phyloP scores from a whole-genome alignment of 2,113 vertebrate genomes.

The Oxyruncus cristatus region DNA sequence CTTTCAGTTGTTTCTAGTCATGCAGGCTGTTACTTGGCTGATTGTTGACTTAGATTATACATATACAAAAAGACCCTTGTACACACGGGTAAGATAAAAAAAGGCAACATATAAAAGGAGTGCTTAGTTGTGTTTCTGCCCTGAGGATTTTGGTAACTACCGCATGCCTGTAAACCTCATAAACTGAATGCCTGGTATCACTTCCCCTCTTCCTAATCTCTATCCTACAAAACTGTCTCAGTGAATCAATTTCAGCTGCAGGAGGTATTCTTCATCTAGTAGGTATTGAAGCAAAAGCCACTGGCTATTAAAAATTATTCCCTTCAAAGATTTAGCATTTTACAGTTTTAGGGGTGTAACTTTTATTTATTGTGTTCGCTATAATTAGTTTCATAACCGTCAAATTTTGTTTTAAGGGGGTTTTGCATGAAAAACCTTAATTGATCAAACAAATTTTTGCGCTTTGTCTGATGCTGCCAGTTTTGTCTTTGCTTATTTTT shows the following conservation, averaged over 20 bases:
- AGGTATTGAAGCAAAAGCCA: neutral
- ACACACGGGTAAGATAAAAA: neutral
- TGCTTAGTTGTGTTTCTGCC: neutral
- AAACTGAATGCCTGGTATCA: neutral
- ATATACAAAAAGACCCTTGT: neutral
- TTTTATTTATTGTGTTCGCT: neutral
- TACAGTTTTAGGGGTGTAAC: neutral
- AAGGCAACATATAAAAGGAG: neutral
- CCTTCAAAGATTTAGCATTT: neutral
- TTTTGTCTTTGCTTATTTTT: neutral
- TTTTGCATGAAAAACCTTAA: neutral
- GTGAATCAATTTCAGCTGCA: neutral
- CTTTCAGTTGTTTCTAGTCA: neutral
- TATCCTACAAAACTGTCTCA: neutral
- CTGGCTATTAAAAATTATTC: neutral
- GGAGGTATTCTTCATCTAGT: neutral
- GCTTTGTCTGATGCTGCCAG: neutral
- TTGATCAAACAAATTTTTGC: neutral
- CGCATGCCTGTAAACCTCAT: neutral
- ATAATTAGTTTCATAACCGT: neutral
- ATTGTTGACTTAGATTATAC: neutral
- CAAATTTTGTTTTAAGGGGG: neutral
- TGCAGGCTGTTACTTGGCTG: neutral
- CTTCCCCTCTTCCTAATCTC: neutral
- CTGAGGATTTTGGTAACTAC: neutral